Percentiles rank a stretch among this genome's conserved stretches.
These are phyloP conservation scores for Lepidocyrtoides sp. DNA, from an alignment of 2,888 invertebrate species.

Conservation along the genomic window DNA sequence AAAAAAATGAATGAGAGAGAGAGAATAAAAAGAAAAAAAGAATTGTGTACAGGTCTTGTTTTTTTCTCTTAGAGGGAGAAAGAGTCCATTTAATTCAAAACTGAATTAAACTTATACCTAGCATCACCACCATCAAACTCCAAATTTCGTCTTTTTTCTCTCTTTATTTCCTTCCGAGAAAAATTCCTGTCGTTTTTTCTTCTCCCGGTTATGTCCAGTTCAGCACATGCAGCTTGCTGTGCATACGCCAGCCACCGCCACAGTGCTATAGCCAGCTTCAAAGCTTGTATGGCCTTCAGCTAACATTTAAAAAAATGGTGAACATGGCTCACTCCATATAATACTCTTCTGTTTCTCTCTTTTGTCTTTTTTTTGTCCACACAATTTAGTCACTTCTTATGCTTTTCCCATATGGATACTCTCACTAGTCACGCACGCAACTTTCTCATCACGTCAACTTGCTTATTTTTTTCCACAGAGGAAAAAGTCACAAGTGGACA, in stretches of 20 bases:
- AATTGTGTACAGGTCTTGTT: not conserved
- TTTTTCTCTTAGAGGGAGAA: constrained; percentile 25
- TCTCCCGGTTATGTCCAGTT: constrained; percentile 52
- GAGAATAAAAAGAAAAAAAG: constrained; percentile 46
- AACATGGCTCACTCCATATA: constrained; percentile 20
- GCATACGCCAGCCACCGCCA: not conserved
- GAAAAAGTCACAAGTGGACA: constrained; percentile 54
- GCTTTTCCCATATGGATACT: constrained; percentile 31
- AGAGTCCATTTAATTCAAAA: constrained; percentile 78
- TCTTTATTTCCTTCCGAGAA: constrained; percentile 74
- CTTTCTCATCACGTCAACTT: constrained; percentile 83
- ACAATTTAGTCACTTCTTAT: not conserved
- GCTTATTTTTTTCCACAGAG: constrained; percentile 32
- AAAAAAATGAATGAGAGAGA: constrained; percentile 51
- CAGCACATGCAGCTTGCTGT: not conserved
- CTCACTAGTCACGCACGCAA: constrained; percentile 81
- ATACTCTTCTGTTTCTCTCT: not conserved
- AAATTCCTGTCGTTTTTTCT: constrained; percentile 57
- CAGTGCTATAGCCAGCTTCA: not conserved
- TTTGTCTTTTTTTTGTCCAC: constrained; percentile 65
- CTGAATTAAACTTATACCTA: constrained; percentile 73
- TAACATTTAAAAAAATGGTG: constrained; percentile 57
- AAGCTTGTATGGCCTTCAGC: constrained; percentile 69
- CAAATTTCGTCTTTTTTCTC: constrained; percentile 52
- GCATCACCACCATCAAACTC: constrained; percentile 42